Evolutionary conservation across 2,888 invertebrate genomes (phyloP).

Genomic region (Erannis defoliaria): DNA sequence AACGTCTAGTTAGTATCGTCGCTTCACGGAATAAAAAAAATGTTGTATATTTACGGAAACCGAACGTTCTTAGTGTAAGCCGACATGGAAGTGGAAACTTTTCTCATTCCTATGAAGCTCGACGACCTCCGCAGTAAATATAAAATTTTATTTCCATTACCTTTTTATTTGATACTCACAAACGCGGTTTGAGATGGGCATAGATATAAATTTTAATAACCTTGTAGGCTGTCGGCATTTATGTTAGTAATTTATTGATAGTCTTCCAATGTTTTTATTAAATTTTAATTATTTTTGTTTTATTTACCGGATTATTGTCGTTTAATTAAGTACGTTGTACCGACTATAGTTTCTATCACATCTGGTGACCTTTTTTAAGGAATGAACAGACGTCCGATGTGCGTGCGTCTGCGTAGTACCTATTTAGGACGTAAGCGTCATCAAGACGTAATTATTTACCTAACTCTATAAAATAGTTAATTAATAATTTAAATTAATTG

Average conservation of each 20-base stretch:
- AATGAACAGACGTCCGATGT: no score
- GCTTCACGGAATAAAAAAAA: no score
- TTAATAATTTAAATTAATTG: no score
- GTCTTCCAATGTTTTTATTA: neutral
- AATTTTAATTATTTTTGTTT: neutral
- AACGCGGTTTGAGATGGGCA: slow-evolving; percentile 7
- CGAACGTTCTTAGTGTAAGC: neutral
- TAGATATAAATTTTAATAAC: slow-evolving; percentile 23
- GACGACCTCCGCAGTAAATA: slow-evolving; percentile 15
- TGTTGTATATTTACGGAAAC: neutral
- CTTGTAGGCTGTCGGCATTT: slow-evolving; percentile 1
- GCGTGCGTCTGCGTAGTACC: no score
- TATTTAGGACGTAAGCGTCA: no score
- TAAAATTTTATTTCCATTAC: slow-evolving; percentile 24
- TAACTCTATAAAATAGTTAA: no score
- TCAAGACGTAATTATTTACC: no score
- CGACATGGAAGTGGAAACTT: slow-evolving; percentile 10
- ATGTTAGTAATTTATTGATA: neutral
- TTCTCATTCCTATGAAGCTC: slow-evolving; percentile 2
- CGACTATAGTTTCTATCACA: no score
- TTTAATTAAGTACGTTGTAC: no score
- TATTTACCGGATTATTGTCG: no score
- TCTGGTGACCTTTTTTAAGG: no score
- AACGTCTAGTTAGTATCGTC: no score
- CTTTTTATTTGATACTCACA: slow-evolving; percentile 20